These are phyloP conservation scores for Tyria jacobaeae DNA, from an alignment of 2,888 invertebrate species.

Conservation along the genomic window DNA sequence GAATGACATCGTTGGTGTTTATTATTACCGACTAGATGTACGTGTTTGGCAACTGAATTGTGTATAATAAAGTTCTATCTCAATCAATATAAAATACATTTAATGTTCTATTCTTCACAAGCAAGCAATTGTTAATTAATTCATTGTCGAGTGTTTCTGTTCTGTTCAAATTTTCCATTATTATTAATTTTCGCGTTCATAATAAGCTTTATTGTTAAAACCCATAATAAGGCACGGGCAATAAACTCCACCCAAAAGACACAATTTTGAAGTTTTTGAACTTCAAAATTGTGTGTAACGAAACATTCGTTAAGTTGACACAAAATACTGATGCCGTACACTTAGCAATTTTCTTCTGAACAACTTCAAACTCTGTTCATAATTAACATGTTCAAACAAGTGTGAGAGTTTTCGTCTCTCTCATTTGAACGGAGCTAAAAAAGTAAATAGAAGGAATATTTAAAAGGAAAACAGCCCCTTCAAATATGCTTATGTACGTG, in stretches of 20 bases:
- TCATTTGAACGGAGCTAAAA: constrained; percentile 35
- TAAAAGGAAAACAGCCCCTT: constrained; percentile 27
- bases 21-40: too few relatives aligned
- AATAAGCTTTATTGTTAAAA: constrained; percentile 8
- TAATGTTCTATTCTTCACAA: background rate
- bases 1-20: too few relatives aligned
- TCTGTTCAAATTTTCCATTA: background rate
- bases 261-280: constrained; percentile 10
- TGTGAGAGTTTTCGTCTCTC: constrained; percentile 36
- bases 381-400: constrained; percentile 51
- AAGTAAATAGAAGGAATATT: constrained; percentile 43
- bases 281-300: too few relatives aligned
- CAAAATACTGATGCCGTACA: constrained; percentile 31
- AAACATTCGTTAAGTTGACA: constrained; percentile 14
- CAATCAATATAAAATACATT: too few relatives aligned
- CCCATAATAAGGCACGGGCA: constrained; percentile 1
- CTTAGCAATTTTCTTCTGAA: constrained; percentile 39
- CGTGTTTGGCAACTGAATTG: too few relatives aligned
- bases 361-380: constrained; percentile 36
- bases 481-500: constrained; percentile 16
- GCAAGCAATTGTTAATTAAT: background rate
- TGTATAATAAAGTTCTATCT: too few relatives aligned
- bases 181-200: background rate
- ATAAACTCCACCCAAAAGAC: constrained; percentile 12
- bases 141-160: background rate